Evolutionary conservation across 1,140 invertebrate species (phyloP), one percentile per base, ranked within the genome.

Genomic region (Vanessa tameamea): DNA sequence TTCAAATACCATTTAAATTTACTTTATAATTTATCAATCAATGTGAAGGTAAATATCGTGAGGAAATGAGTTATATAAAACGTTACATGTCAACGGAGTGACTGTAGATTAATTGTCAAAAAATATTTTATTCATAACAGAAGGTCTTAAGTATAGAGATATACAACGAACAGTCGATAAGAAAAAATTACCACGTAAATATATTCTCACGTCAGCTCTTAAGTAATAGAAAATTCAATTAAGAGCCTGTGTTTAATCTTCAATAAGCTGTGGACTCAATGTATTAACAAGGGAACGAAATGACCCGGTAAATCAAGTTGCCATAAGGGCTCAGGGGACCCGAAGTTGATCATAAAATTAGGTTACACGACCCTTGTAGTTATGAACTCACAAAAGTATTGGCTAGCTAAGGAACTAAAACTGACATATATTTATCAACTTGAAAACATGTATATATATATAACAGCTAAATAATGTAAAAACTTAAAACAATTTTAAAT

Each of bases 151-250:
- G 37, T 43, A 1, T 50, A 5, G 11, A 50, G 11, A 14, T 50
- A 50, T 15, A 15, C n/a, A 51, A 14, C 48, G 13, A 15, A 51
- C 13, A 51, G 0, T 0, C 7, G 37, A 43, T 13, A 12, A 15
- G 12, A 51, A 51, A n/a, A 15, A 0, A 14, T 51, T 15, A 15
- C 5, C 2, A 37, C 7, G 0, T 37, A 11, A 23, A 57, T 31
- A n/a, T 37, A 61, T 37, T 7, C 2, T 61, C 13, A 61, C 26
- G 43, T 31, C 57, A 59, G 51, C 55, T 12, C 23, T 61, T 26
- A 72, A 65, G 61, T 65, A 64, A 64, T 55, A 37, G 64, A 72
- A 72, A 72, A 72, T 67, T 65, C 55, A 72, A 72, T 72, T 72
- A 48, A 48, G 71, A 15, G 8, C 26, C 43, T 13, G 12, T 47